Percentiles rank a stretch among this genome's conserved stretches.
phyloP scores from a whole-genome alignment of 1,140 invertebrate species.

The Heliconius hermathena region DNA sequence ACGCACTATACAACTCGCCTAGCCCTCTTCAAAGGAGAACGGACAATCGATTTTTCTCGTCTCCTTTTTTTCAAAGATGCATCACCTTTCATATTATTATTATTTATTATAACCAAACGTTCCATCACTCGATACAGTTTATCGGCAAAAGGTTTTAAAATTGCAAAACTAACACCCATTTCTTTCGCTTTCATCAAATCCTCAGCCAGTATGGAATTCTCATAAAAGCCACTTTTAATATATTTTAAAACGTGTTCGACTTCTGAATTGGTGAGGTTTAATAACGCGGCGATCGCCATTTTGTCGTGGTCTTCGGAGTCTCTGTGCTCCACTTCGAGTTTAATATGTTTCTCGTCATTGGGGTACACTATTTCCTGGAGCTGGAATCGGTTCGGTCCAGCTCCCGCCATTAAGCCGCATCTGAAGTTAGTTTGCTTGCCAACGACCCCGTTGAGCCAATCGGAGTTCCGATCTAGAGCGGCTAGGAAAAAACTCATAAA shows the following conservation, averaged over 20 bases:
- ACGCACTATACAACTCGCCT: slow-evolving; percentile 36
- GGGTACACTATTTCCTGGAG: slow-evolving; percentile 70
- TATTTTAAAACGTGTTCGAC: slow-evolving; percentile 60
- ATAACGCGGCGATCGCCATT: slow-evolving; percentile 61
- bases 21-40: slow-evolving; percentile 52
- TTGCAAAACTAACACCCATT: slow-evolving; percentile 63
- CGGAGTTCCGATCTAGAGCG: slow-evolving; percentile 63
- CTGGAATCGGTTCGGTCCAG: slow-evolving; percentile 71
- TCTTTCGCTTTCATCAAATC: slow-evolving; percentile 66
- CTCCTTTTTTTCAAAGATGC: slow-evolving; percentile 54
- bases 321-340: slow-evolving; percentile 63
- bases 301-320: slow-evolving; percentile 73
- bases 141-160: slow-evolving; percentile 61
- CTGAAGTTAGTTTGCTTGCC: slow-evolving; percentile 60
- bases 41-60: slow-evolving; percentile 50
- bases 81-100: slow-evolving; percentile 41
- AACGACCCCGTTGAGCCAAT: slow-evolving; percentile 63
- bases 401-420: slow-evolving; percentile 65
- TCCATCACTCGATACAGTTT: slow-evolving; percentile 66
- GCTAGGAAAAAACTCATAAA: slow-evolving; percentile 66
- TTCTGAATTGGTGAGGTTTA: slow-evolving; percentile 58
- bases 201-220: slow-evolving; percentile 56
- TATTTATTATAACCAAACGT: background rate
- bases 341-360: slow-evolving; percentile 48
- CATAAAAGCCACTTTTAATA: slow-evolving; percentile 60